Evolutionary conservation across 2,113 vertebrate genomes (phyloP).

Genomic region (Eurypyga helias): DNA sequence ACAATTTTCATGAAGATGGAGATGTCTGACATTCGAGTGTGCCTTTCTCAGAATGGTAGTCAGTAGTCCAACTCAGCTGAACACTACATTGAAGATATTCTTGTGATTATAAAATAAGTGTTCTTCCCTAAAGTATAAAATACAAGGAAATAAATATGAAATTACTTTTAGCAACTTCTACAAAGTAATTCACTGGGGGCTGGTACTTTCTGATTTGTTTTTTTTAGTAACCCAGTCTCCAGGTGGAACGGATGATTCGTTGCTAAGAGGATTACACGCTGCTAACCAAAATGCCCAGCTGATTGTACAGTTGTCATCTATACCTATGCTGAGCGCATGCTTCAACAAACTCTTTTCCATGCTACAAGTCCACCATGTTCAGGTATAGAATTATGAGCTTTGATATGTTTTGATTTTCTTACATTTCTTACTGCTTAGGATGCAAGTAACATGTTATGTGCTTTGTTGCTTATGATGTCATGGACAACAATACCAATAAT

Average conservation of each 20-base stretch:
- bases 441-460: not conserved
- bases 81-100: not conserved
- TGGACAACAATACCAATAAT: not conserved
- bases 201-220: slow-evolving; percentile 11
- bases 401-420: not conserved
- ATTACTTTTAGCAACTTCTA: not conserved
- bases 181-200: not conserved
- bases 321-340: slow-evolving; percentile 94
- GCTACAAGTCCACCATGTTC: slow-evolving; percentile 97
- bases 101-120: not conserved
- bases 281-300: slow-evolving; percentile 81
- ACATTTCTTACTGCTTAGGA: not conserved
- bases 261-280: slow-evolving; percentile 88
- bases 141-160: not conserved
- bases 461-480: not conserved
- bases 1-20: not conserved
- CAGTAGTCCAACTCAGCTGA: not conserved
- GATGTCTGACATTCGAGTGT: not conserved
- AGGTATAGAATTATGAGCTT: slow-evolving; percentile 78
- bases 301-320: slow-evolving; percentile 89
- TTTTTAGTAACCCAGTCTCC: slow-evolving; percentile 87
- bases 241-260: slow-evolving; percentile 93
- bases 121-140: not conserved
- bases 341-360: slow-evolving; percentile 99
- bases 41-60: not conserved